Evolutionary conservation across 2,888 invertebrate species (phyloP), one percentile per base, ranked within the genome.

Genomic region (Heliconius hortense): DNA sequence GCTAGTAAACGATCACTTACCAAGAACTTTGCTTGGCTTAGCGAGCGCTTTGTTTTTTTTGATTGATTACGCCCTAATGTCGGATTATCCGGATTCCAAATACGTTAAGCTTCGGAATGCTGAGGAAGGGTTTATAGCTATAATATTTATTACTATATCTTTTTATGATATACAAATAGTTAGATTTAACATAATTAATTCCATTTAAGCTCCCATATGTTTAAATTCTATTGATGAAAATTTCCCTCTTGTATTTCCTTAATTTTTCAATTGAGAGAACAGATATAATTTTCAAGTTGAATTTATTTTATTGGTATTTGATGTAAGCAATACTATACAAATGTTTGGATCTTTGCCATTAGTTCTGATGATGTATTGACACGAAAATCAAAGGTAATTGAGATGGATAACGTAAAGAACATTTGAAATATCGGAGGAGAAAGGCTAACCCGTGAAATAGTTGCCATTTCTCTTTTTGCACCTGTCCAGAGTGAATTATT

Each of bases 31-130:
- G 53, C 71, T 77, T 76, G 75, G 66, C 76, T 77, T 76, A 64
- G 73, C 77, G 60, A 64, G 26, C 71, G 64, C 74, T 74, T 80
- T 82, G 80, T 85, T 85, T 84, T n/a, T 84, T 85, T 85, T 89
- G 89, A 89, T 89, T 86, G 88, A 89, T 89, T 82, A 80, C 86
- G 80, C 81, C 82, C 82, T 87, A 85, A 85, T 84, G 84, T 87
- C 84, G 82, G 86, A 87, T 89, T 88, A 88, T 76, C 69, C 76
- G 74, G 77, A 70, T 77, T 79, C 63, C 73, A 63, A 63, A 71
- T 72, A 75, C 74, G 72, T 62, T 74, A 67, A 70, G 73, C 70
- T 75, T 76, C 69, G 39, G 26, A 67, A 76, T 68, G 69, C 28
- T 72, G 28, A 76, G 31, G 48, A 72, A 74, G 68, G 56, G 72